Evolutionary conservation across 2,797 vertebrate species (phyloP).

Genomic region (Myiothlypis coronata): DNA sequence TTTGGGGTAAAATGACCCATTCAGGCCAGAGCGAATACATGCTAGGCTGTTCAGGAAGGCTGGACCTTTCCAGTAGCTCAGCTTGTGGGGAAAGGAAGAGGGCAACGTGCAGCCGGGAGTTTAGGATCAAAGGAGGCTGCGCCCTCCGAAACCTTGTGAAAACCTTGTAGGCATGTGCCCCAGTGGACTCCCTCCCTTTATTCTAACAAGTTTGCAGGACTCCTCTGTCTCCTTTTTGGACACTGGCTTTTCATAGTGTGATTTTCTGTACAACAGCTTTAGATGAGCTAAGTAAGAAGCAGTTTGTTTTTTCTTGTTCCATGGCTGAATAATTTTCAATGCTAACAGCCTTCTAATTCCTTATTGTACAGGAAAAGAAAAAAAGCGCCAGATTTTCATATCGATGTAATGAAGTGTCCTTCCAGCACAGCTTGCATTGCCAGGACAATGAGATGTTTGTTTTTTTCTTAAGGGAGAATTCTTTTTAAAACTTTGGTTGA

Average conservation of each 20-base stretch:
- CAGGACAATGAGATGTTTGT: background rate
- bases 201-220: too few species aligned
- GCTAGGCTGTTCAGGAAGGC: fast-evolving
- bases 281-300: background rate
- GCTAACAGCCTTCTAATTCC: background rate
- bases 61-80: background rate
- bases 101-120: fast-evolving
- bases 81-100: background rate
- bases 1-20: background rate
- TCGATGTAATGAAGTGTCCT: background rate
- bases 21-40: fast-evolving
- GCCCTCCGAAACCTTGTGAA: fast-evolving
- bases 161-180: fast-evolving
- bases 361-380: background rate
- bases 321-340: background rate
- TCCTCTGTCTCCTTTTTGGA: too few species aligned
- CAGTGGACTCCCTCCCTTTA: fast-evolving
- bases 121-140: background rate
- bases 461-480: background rate
- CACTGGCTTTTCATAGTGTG: background rate
- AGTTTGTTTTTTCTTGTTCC: background rate
- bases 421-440: background rate
- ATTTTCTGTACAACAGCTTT: background rate
- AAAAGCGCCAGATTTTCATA: background rate
- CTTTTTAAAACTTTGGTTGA: constrained; percentile 10